phyloP scores from a whole-genome alignment of 2,797 vertebrate genomes.

The Catostomus latipinnis region DNA sequence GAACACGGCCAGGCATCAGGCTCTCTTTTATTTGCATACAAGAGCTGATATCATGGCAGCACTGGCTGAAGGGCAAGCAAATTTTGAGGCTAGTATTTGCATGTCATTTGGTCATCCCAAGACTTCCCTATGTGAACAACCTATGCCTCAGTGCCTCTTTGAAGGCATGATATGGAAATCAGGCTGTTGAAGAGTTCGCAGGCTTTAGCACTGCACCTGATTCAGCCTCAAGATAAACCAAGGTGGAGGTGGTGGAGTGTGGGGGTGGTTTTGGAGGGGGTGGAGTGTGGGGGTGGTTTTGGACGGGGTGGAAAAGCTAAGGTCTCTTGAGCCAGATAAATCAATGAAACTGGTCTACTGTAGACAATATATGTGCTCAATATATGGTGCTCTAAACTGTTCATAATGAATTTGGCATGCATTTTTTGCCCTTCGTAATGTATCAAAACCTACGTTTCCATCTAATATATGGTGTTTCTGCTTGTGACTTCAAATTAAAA shows the following conservation, averaged over 20 bases:
- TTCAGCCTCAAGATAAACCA: conserved; percentile 18
- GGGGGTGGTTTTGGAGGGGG: not conserved
- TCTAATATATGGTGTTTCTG: not conserved
- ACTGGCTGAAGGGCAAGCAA: conserved; percentile 85
- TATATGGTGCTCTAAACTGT: not conserved
- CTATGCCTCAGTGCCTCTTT: conserved; percentile 81
- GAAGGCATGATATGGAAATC: conserved; percentile 86
- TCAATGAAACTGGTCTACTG: conserved; percentile 1
- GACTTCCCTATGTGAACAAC: conserved; percentile 85
- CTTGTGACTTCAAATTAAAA: not conserved
- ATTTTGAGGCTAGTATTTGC: conserved; percentile 95
- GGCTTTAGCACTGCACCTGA: conserved; percentile 21
- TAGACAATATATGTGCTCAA: not conserved
- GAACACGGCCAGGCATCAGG: not conserved
- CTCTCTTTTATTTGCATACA: conserved; percentile 86
- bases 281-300: not conserved
- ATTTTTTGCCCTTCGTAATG: not conserved
- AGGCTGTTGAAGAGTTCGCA: conserved; percentile 69
- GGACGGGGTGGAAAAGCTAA: not conserved
- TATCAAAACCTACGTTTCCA: too few species aligned
- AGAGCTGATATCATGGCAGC: conserved; percentile 77
- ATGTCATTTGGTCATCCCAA: conserved; percentile 92
- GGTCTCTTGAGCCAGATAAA: not conserved
- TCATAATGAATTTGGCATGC: not conserved
- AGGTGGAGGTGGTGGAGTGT: not conserved